Conservation (phyloP, 1,140 invertebrate genomes). For the Megalonaias nervosa region DNA sequence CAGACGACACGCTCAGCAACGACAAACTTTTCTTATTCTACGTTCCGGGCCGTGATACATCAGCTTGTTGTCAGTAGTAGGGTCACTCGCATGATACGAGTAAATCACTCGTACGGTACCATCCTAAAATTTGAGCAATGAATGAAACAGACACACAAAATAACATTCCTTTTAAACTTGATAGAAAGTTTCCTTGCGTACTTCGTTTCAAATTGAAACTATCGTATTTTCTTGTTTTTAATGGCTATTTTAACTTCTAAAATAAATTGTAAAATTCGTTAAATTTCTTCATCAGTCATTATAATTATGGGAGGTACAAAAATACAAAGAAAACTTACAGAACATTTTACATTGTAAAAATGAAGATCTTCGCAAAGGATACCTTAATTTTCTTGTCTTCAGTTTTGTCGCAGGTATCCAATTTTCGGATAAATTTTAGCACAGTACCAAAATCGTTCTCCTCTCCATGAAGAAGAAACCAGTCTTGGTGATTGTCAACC, state of each 20-base stretch:
- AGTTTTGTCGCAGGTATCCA: slow-evolving; percentile 13
- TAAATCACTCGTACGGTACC: slow-evolving; percentile 11
- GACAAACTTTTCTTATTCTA: slow-evolving; percentile 8
- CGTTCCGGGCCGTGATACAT: slow-evolving; percentile 13
- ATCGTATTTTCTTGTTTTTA: not conserved
- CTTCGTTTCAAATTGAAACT: not conserved
- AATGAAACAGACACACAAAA: too few species aligned
- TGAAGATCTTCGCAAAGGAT: not conserved
- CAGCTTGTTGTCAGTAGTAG: slow-evolving; percentile 7
- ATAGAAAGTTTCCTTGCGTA: not conserved
- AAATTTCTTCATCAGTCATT: too few species aligned
- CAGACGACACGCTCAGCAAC: not conserved
- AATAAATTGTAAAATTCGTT: too few species aligned
- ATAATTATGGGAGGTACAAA: too few species aligned
- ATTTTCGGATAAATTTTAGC: slow-evolving; percentile 22
- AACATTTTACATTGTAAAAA: not conserved
- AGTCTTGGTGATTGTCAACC: slow-evolving; percentile 15
- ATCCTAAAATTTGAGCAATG: not conserved
- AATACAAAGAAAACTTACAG: too few species aligned
- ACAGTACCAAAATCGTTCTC: slow-evolving; percentile 14
- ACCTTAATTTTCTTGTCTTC: slow-evolving; percentile 10
- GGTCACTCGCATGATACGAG: slow-evolving; percentile 9
- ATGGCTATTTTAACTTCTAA: not conserved
- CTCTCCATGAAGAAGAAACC: slow-evolving; percentile 4
- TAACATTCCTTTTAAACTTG: not conserved